Evolutionary conservation across 1,140 invertebrate genomes (phyloP).

Genomic region (Conopomorpha cramerella): DNA sequence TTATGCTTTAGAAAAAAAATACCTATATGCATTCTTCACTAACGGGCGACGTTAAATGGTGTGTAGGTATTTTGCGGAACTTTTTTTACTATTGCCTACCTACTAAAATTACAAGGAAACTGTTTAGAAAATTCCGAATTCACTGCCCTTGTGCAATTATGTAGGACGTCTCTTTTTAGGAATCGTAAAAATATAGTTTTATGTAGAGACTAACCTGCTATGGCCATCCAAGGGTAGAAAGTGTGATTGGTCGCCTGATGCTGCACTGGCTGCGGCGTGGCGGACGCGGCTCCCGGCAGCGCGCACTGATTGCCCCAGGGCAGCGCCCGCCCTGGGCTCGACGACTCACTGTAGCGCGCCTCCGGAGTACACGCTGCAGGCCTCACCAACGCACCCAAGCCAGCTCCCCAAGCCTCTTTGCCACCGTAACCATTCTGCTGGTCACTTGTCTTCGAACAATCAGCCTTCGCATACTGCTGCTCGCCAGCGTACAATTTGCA

Average conservation of each 20-base stretch:
- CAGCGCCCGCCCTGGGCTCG: conserved; percentile 64
- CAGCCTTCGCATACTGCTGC: conserved; percentile 67
- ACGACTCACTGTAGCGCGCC: conserved; percentile 79
- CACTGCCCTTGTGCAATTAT: background rate
- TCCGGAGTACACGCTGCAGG: conserved; percentile 87
- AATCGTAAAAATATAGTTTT: background rate
- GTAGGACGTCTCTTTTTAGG: background rate
- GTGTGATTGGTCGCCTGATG: conserved; percentile 90
- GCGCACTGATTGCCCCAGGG: conserved; percentile 82
- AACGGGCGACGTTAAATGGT: too few relatives aligned
- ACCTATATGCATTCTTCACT: conserved; percentile 5
- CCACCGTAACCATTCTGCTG: conserved; percentile 73
- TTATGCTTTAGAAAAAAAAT: too few relatives aligned
- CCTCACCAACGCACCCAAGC: conserved; percentile 64
- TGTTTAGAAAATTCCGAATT: conserved; percentile 2
- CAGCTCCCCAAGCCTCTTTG: conserved; percentile 72
- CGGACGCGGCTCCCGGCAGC: conserved; percentile 75
- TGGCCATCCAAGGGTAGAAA: conserved; percentile 98
- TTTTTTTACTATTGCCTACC: too few relatives aligned
- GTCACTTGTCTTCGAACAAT: conserved; percentile 63
- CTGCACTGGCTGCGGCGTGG: conserved; percentile 82
- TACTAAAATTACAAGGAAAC: too few relatives aligned
- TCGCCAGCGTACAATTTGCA: conserved; percentile 82
- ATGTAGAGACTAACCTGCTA: conserved; percentile 81
- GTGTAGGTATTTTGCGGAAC: too few relatives aligned